A percentile compares a stretch with the other conserved stretches of the same genome.
Conservation (phyloP, 2,797 vertebrate species). For the Falco concolor region DNA sequence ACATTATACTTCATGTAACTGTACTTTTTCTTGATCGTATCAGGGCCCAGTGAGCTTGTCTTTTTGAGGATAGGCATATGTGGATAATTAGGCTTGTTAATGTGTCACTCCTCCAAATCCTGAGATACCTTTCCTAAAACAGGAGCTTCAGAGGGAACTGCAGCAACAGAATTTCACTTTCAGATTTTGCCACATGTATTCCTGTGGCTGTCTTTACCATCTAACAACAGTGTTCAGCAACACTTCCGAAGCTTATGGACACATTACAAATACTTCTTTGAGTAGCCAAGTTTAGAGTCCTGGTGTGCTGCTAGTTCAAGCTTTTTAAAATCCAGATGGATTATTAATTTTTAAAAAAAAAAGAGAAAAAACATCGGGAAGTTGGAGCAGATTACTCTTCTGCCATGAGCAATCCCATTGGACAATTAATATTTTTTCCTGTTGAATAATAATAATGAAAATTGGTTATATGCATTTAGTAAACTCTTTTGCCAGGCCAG, state of each 20-base stretch:
- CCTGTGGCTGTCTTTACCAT: not conserved
- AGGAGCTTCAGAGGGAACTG: not conserved
- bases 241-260: not conserved
- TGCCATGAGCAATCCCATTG: not conserved
- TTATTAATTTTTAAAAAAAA: not conserved
- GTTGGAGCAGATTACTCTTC: not conserved
- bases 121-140: not conserved
- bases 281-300: not conserved
- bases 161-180: not conserved
- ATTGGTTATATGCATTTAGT: not conserved
- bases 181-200: not conserved
- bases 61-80: not conserved
- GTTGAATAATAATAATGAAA: not conserved
- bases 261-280: not conserved
- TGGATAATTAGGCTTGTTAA: not conserved
- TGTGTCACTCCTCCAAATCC: not conserved
- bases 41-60: not conserved
- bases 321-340: not conserved
- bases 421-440: not conserved
- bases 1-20: not conserved
- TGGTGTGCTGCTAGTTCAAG: not conserved
- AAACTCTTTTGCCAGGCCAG: not conserved
- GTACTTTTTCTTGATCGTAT: not conserved
- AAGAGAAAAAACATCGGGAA: not conserved
- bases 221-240: not conserved